Base-by-base conservation (phyloP, 2,797 vertebrate genomes). In the Chloroceryle inda region DNA sequence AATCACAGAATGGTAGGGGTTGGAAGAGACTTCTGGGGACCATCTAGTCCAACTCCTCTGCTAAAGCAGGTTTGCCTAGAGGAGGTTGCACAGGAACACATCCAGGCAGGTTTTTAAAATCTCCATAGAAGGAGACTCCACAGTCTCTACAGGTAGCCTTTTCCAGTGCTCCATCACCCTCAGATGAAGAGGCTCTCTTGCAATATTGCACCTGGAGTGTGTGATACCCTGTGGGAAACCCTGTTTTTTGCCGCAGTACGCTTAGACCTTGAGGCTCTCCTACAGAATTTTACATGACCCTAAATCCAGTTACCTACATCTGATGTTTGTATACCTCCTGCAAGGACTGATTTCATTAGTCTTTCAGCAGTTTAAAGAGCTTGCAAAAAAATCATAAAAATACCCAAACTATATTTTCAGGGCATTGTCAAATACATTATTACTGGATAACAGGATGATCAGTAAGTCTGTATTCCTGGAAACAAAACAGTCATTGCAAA, bases 161-260 rank as follows among this genome's bases (percentile, higher is more conserved):
- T 53, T 31, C 27, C 52, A 53, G 52, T 29, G 27, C 52, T 53
- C 52, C 52, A 11, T 31, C 52, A 53, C 52, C 27, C 27, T 53
- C 52, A 31, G 26, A 16, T 13, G 26, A 79, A 50, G 55, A 63
- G 42, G 6, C 17, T 73, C 73, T 35, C 67, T 35, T 42, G 16
- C 55, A 56, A 12, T 17, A 22, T 5, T 23, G 17, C 59, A 23
- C 64, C 27, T 66, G 40, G 3, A 33, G 40, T 0, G 0, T 2
- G 10, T 29, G 63, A n/a, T 0, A 0, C 12, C 8, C 38, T 26
- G 19, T 45, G 19, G 62, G 44, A 89, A 85, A 50, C 14, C 17
- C 33, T 37, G 24, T 31, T 52, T 44, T 49, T 64, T 4, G 0
- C 10, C 22, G 16, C 38, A 53, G n/a, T 11, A 3, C 15, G 4